These are phyloP conservation scores for Luidia sarsii DNA, from an alignment of 53 echinoderm and acorn worm species.

Conservation along the genomic window DNA sequence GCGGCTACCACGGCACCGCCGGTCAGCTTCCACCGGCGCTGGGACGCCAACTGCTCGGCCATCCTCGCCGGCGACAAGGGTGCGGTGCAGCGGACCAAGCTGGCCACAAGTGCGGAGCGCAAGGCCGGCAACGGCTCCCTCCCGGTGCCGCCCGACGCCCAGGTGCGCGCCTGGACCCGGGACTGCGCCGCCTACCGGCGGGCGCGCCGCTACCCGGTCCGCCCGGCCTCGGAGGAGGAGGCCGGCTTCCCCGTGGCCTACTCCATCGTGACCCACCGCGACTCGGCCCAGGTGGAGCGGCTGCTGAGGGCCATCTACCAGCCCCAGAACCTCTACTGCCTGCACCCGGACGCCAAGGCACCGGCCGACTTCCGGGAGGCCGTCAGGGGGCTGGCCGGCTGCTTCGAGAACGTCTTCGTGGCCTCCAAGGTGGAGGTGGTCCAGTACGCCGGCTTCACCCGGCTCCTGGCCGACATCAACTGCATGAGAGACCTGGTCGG, in stretches of 20 bases:
- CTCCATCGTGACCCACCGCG: constrained; percentile 60
- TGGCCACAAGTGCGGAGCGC: constrained; percentile 43
- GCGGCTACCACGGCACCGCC: too few species aligned
- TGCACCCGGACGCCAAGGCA: constrained; percentile 86
- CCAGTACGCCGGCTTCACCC: constrained; percentile 71
- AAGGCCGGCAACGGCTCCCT: constrained; percentile 32
- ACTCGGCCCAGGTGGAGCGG: constrained; percentile 85
- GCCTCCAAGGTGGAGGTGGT: constrained; percentile 74
- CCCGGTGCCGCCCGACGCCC: constrained; percentile 62
- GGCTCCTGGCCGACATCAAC: constrained; percentile 82
- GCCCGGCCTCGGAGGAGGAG: constrained; percentile 56
- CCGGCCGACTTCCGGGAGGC: constrained; percentile 65
- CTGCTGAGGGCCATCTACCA: constrained; percentile 88
- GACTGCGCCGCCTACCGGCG: constrained; percentile 53
- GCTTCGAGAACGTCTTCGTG: constrained; percentile 93
- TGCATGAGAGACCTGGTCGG: constrained; percentile 85
- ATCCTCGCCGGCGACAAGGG: constrained; percentile 51
- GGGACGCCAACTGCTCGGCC: constrained; percentile 76
- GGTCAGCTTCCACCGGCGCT: constrained; percentile 66
- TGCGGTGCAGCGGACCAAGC: constrained; percentile 51
- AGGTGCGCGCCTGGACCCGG: constrained; percentile 62
- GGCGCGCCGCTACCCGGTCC: constrained; percentile 42
- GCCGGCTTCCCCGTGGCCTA: constrained; percentile 69
- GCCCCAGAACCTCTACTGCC: constrained; percentile 94
- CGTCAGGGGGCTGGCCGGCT: constrained; percentile 59